Base-by-base conservation (phyloP, 2,797 vertebrate genomes). In the Neosalanx taihuensis region DNA sequence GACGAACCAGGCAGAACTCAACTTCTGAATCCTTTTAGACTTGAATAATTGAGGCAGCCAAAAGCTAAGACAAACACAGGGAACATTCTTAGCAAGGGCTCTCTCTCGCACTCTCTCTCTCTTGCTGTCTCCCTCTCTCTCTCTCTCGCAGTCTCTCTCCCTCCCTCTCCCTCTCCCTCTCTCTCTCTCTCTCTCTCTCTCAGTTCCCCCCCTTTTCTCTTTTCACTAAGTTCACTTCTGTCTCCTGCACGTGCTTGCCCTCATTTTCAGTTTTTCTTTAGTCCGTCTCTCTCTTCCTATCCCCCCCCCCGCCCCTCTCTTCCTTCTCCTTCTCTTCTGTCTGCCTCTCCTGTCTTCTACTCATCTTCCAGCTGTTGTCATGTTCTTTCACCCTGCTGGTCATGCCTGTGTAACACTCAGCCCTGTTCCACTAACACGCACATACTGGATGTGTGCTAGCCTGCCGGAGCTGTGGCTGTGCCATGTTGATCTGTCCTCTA, bases 281-380 rank as follows among this genome's bases (percentile, higher is more conserved):
- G 56, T 81, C 72, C 75, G 59, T 67, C 31, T 72, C 7, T 59
- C 17, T 72, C n/a, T 60, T 26, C 23, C 23, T 26, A 26, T 26
- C 23, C 23, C 23, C 23, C 23, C 23, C 23, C 23, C 13, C 33
- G 26, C 31, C 23, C 23, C 46, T 12, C 3, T 65, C 56, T 72
- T 56, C 10, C 58, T 46, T 79, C 15, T 20, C 67, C 13, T 66
- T 74, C 70, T 71, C 72, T 10, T 53, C n/a, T 41, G 49, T 29
- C 31, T 57, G n/a, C 9, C 49, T 64, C 31, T 64, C 77, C 70
- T 62, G 72, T 69, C 69, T 68, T 33, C 76, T 70, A 67, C 80
- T 17, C 49, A 29, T 53, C 30, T 23, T 9, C 49, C 29, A 31
- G 23, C 65, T 33, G 26, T 31, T 3, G 7, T 67, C 49, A 31